These are phyloP conservation scores for Blera fallax DNA, from an alignment of 2,888 invertebrate species.

Conservation along the genomic window DNA sequence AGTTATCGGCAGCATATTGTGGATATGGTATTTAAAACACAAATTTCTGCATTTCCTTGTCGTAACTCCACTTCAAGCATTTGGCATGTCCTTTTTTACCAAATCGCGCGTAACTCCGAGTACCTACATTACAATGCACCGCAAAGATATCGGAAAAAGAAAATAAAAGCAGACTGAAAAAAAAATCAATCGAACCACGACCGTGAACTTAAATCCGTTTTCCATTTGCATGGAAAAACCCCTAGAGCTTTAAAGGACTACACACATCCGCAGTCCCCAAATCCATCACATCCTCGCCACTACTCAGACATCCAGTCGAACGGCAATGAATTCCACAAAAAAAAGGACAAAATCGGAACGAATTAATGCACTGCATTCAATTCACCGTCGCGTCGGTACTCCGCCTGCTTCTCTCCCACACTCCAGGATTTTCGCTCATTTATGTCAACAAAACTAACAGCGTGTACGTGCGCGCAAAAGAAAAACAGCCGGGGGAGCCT, in stretches of 20 bases:
- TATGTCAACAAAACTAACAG: slow-evolving; percentile 70
- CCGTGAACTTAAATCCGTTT: slow-evolving; percentile 22
- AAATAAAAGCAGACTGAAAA: neutral
- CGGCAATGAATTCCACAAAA: slow-evolving; percentile 9
- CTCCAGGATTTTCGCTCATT: slow-evolving; percentile 11
- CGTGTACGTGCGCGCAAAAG: slow-evolving; percentile 54
- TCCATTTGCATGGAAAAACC: slow-evolving; percentile 11
- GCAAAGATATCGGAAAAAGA: neutral
- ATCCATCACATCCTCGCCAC: slow-evolving; percentile 19
- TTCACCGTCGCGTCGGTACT: slow-evolving; percentile 16
- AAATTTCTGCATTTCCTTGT: too few species aligned
- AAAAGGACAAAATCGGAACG: slow-evolving; percentile 62
- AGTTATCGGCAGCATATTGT: too few species aligned
- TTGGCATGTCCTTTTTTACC: too few species aligned
- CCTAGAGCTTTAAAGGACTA: slow-evolving; percentile 29
- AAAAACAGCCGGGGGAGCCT: slow-evolving; percentile 42
- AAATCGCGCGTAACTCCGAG: too few species aligned
- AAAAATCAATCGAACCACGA: neutral
- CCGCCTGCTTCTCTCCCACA: neutral
- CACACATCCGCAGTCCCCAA: slow-evolving; percentile 8
- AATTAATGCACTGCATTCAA: slow-evolving; percentile 71
- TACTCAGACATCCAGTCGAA: slow-evolving; percentile 43
- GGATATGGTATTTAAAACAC: too few species aligned
- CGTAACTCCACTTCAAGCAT: too few species aligned
- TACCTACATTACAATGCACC: neutral